Conservation (phyloP, 2,113 vertebrate species). For the Physeter macrocephalus region DNA sequence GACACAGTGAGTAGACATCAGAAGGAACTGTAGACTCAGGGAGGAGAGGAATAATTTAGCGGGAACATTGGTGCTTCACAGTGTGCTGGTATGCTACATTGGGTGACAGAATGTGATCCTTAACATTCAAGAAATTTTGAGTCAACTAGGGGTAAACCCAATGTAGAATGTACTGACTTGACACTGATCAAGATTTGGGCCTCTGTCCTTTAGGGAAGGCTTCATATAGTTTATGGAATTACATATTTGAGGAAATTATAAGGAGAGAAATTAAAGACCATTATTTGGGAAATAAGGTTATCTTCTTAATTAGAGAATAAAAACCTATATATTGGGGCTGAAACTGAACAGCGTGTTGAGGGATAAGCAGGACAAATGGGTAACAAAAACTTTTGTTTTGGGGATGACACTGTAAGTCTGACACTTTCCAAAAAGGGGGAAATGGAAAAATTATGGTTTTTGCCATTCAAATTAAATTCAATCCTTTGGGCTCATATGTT, state of each 20-base stretch:
- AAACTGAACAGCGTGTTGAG: background rate
- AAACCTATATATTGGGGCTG: background rate
- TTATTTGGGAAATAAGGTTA: background rate
- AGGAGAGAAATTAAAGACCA: background rate
- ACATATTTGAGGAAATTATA: background rate
- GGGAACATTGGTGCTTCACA: background rate
- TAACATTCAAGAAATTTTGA: background rate
- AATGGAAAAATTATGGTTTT: background rate
- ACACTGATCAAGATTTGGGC: background rate
- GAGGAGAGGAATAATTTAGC: background rate
- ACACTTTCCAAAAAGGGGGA: background rate
- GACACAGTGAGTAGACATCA: background rate
- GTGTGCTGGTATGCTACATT: too few relatives aligned
- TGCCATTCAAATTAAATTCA: background rate
- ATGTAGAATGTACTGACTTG: background rate
- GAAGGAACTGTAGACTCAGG: background rate
- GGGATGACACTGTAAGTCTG: background rate
- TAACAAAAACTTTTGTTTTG: background rate
- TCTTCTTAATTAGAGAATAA: background rate
- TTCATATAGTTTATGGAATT: background rate
- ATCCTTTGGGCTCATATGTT: background rate
- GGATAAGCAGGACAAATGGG: background rate
- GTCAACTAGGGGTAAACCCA: background rate
- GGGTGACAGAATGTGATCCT: background rate
- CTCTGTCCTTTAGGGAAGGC: background rate